Evolutionary conservation across 2,888 invertebrate genomes (phyloP).

Genomic region (Cotesia congregata): DNA sequence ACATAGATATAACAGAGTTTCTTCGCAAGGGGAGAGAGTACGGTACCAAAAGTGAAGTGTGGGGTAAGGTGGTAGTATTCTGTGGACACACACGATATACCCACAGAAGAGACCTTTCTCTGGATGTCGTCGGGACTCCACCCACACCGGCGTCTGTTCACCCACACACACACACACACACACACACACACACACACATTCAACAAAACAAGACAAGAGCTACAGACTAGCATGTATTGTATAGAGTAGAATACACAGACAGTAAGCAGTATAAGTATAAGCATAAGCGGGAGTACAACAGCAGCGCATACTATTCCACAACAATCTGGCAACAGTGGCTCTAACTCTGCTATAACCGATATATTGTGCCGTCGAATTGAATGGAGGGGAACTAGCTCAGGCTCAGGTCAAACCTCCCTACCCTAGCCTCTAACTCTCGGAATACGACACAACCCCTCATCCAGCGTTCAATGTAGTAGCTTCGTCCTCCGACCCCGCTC

Average conservation of each 20-base stretch:
- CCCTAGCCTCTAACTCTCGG: conserved; percentile 37
- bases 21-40: conserved; percentile 19
- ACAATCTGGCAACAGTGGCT: conserved; percentile 68
- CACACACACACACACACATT: conserved; percentile 13
- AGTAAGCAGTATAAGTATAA: conserved; percentile 25
- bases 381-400: conserved; percentile 70
- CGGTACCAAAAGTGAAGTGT: conserved; percentile 21
- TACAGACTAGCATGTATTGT: neutral
- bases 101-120: conserved; percentile 40
- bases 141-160: conserved; percentile 25
- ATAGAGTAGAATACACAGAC: conserved; percentile 32
- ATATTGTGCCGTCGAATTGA: conserved; percentile 67
- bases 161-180: neutral
- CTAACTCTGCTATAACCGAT: conserved; percentile 65
- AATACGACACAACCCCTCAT: conserved; percentile 37
- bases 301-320: conserved; percentile 23
- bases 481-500: conserved; percentile 29
- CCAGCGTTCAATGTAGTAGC: conserved; percentile 1
- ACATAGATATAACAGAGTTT: neutral
- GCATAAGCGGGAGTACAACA: neutral
- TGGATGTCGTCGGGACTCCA: conserved; percentile 41
- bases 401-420: conserved; percentile 69
- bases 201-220: conserved; percentile 22
- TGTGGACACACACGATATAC: conserved; percentile 38
- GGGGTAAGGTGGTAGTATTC: conserved; percentile 37